A percentile compares a stretch with the other conserved stretches of the same genome.
Conservation (phyloP, 2,797 vertebrate genomes). For the Pitangus sulphuratus region DNA sequence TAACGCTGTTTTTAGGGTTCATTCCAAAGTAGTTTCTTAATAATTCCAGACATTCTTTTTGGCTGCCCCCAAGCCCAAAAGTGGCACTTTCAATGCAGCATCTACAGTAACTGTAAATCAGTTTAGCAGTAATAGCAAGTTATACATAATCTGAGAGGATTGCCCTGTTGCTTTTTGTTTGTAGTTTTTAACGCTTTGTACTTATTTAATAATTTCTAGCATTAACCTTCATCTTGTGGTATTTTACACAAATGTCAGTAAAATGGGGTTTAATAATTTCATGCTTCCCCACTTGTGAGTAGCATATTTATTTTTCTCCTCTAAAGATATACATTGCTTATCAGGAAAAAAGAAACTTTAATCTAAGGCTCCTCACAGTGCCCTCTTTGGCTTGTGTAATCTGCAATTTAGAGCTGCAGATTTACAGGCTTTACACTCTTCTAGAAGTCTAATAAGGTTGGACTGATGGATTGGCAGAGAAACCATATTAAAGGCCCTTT, state of each 20-base stretch:
- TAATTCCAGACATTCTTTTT: neutral
- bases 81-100: neutral
- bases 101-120: neutral
- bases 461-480: neutral
- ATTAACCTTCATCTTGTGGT: neutral
- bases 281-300: neutral
- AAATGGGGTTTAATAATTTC: neutral
- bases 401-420: neutral
- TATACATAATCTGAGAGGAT: neutral
- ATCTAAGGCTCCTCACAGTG: neutral
- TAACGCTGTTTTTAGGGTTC: neutral
- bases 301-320: neutral
- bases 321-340: neutral
- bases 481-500: neutral
- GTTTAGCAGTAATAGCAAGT: neutral
- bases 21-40: neutral
- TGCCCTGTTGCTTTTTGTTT: neutral
- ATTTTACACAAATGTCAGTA: neutral
- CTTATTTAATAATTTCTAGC: neutral
- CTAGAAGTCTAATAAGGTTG: neutral
- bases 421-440: constrained; percentile 10
- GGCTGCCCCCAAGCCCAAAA: neutral
- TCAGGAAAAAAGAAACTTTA: neutral
- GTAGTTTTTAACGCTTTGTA: neutral
- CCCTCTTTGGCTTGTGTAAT: neutral